Evolutionary conservation across 2,888 invertebrate species (phyloP).

Genomic region (Dicyrtoma fusca): DNA sequence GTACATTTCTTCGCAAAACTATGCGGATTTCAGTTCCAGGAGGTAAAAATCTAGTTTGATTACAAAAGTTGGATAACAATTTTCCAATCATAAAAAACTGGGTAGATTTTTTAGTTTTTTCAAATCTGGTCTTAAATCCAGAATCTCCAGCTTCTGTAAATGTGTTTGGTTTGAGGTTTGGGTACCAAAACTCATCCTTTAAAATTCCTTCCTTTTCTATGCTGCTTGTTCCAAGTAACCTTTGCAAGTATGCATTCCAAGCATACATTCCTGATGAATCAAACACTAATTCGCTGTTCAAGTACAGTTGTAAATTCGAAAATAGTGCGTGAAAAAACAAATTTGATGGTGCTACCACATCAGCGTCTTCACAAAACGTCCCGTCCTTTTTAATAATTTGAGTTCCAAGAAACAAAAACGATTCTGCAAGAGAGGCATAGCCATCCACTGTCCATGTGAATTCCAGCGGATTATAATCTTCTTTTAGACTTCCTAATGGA

Average conservation of each 20-base stretch:
- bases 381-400: neutral
- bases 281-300: neutral
- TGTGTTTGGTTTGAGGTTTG: neutral
- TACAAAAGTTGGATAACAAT: neutral
- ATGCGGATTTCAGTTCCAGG: neutral
- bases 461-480: neutral
- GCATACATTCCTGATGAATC: neutral
- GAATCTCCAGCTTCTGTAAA: neutral
- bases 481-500: neutral
- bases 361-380: neutral
- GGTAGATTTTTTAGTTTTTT: neutral
- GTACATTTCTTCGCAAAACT: neutral
- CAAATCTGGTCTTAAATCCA: neutral
- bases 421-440: neutral
- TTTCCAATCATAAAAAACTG: neutral
- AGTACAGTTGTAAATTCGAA: neutral
- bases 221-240: neutral
- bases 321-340: neutral
- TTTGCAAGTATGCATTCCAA: neutral
- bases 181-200: neutral
- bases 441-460: neutral
- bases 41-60: neutral
- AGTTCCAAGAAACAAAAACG: neutral
- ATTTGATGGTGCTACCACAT: neutral
- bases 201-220: neutral